phyloP scores from a whole-genome alignment of 2,888 invertebrate genomes.

The Buathra laborator region DNA sequence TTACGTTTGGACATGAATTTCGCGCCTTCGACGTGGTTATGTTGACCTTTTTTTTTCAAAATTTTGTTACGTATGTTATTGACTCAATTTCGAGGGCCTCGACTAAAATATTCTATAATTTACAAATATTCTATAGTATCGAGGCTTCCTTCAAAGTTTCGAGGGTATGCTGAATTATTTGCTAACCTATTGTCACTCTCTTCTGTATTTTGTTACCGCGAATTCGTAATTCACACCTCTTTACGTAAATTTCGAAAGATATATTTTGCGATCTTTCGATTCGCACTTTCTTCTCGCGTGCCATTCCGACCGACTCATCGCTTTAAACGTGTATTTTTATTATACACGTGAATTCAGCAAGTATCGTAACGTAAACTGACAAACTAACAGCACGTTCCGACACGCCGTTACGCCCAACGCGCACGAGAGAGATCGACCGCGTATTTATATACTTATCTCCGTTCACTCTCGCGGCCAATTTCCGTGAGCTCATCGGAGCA shows the following conservation, averaged over 20 bases:
- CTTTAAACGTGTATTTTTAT: neutral
- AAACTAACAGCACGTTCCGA: neutral
- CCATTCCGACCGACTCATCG: neutral
- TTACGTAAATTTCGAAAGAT: neutral
- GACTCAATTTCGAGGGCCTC: too few relatives aligned
- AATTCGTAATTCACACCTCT: neutral
- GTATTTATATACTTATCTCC: neutral
- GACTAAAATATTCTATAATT: too few relatives aligned
- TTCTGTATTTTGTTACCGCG: neutral
- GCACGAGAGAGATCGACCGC: neutral
- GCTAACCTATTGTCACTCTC: constrained; percentile 8
- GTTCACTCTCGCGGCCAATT: neutral
- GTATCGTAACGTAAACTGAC: neutral
- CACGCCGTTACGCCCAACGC: neutral
- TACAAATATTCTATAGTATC: too few relatives aligned
- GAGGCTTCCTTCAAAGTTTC: too few relatives aligned
- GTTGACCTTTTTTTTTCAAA: too few relatives aligned
- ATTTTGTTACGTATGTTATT: too few relatives aligned
- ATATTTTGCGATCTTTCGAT: neutral
- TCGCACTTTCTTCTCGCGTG: neutral
- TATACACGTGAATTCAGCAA: neutral
- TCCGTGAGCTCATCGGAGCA: neutral
- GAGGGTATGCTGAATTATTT: neutral
- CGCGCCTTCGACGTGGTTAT: too few relatives aligned
- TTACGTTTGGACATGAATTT: too few relatives aligned